Percentiles rank a stretch among this genome's conserved stretches.
These are phyloP conservation scores for Drosophila mimetica DNA, from an alignment of 2,888 invertebrate species.

Conservation along the genomic window DNA sequence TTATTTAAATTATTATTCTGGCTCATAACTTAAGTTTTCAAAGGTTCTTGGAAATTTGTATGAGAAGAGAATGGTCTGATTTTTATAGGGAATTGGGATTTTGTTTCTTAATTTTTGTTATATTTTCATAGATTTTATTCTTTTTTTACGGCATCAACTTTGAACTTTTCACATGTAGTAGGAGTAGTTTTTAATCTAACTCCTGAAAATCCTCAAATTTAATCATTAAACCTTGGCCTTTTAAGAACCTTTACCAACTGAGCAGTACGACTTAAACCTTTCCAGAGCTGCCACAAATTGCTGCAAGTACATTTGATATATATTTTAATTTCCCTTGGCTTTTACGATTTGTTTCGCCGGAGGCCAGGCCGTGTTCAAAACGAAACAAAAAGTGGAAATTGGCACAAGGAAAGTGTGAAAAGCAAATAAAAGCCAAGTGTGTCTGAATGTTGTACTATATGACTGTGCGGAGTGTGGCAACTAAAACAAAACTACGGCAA, in stretches of 20 bases:
- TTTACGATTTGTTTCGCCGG: constrained; percentile 46
- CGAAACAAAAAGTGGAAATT: constrained; percentile 71
- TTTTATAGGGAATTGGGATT: neutral
- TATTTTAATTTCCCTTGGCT: constrained; percentile 61
- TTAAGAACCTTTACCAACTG: no score
- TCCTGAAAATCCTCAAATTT: neutral
- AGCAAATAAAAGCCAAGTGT: constrained; percentile 55
- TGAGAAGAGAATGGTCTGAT: neutral
- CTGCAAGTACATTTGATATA: constrained; percentile 51
- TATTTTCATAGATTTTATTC: neutral
- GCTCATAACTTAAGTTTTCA: constrained; percentile 6
- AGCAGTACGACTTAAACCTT: neutral
- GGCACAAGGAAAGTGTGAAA: constrained; percentile 79
- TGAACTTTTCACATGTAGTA: neutral
- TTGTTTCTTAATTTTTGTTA: neutral
- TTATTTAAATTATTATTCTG: neutral
- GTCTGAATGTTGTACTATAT: constrained; percentile 8
- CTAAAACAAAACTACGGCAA: constrained; percentile 36
- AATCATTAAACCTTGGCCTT: constrained; percentile 21
- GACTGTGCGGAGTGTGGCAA: constrained; percentile 23
- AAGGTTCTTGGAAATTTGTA: neutral
- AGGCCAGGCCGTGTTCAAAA: constrained; percentile 34
- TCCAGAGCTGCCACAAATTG: constrained; percentile 17
- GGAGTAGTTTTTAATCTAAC: neutral
- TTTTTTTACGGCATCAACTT: neutral